A percentile compares a stretch with the other conserved stretches of the same genome.
phyloP scores from a whole-genome alignment of 2,113 vertebrate genomes.

The Ammodytes marinus region DNA sequence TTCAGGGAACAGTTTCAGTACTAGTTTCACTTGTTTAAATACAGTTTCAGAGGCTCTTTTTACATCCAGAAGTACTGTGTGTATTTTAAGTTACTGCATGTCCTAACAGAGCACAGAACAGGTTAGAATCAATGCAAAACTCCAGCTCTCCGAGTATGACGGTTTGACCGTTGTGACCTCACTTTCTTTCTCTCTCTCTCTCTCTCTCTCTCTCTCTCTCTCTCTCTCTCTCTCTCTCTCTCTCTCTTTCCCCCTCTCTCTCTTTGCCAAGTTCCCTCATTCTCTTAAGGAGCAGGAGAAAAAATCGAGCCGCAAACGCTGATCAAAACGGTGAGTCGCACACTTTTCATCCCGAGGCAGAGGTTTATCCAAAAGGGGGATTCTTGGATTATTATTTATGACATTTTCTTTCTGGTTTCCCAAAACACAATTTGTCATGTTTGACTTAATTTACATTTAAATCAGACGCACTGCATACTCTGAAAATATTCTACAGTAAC shows the following conservation, averaged over 20 bases:
- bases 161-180: neutral
- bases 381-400: neutral
- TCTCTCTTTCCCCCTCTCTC: neutral
- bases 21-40: constrained; percentile 1
- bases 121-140: neutral
- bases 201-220: neutral
- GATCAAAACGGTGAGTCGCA: constrained; percentile 67
- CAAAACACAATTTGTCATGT: neutral
- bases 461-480: neutral
- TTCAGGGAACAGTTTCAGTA: neutral
- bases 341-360: neutral
- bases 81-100: neutral
- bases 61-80: neutral
- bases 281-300: constrained; percentile 76
- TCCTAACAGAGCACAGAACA: no score
- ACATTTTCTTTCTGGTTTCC: neutral
- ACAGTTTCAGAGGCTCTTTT: constrained; percentile 10
- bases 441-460: neutral
- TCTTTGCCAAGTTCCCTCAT: constrained; percentile 66
- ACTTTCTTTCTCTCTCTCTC: neutral
- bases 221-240: constrained; percentile 62
- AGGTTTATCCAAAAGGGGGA: neutral
- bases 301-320: constrained; percentile 11
- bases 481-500: neutral
- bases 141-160: neutral